Evolutionary conservation across 2,888 invertebrate species (phyloP).

Genomic region (Crossocerus cetratus): DNA sequence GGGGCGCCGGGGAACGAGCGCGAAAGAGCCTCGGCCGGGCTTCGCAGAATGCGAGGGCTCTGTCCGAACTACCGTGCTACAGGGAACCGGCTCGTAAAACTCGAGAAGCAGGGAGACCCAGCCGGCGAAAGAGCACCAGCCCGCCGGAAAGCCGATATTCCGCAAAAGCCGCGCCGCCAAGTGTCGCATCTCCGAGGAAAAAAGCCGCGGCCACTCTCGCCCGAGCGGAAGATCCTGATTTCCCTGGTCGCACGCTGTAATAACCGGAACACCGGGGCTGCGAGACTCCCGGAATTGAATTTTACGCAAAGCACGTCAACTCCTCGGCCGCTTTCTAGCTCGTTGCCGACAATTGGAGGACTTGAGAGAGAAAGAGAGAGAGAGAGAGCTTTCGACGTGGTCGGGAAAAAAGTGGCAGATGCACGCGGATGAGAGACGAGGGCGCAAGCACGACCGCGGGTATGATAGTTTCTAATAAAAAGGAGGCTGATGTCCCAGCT

Average conservation of each 20-base stretch:
- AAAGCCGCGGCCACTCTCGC: neutral
- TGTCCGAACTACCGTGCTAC: conserved; percentile 7
- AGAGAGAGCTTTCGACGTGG: too few relatives aligned
- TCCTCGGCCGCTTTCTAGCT: too few relatives aligned
- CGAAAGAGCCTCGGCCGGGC: conserved; percentile 21
- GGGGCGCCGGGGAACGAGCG: conserved; percentile 26
- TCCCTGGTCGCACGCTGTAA: conserved; percentile 4
- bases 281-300: neutral
- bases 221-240: neutral
- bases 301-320: neutral
- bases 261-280: neutral
- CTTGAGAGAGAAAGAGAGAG: too few relatives aligned
- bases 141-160: conserved; percentile 8
- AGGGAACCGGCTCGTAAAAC: conserved; percentile 22
- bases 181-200: neutral
- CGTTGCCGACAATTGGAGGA: too few relatives aligned
- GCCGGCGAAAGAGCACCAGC: neutral
- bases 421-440: too few relatives aligned
- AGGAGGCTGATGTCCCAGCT: conserved; percentile 1
- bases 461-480: conserved; percentile 9
- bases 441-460: neutral
- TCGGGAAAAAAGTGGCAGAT: too few relatives aligned
- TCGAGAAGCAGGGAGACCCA: neutral
- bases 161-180: conserved; percentile 6
- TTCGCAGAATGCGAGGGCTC: neutral